Evolutionary conservation across 2,113 vertebrate species (phyloP), one percentile per base, ranked within the genome.

Genomic region (Acinonyx jubatus): DNA sequence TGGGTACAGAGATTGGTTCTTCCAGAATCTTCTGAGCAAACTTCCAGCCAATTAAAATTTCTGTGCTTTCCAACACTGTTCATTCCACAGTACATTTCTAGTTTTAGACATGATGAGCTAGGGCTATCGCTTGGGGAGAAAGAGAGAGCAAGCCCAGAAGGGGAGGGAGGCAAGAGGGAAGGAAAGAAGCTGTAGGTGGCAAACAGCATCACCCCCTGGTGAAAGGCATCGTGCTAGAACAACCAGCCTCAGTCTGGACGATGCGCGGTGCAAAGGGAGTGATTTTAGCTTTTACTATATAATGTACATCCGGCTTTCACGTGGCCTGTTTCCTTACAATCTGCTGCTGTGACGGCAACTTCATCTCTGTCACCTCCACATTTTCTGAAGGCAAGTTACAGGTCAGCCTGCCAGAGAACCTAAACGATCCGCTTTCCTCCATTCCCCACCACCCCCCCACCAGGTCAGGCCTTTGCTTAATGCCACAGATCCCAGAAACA

Each of bases 381-480:
- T n/a, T 74, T 78, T 79, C 89, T 33, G 66, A 95, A 94, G 73
- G 74, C 33, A 73, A 94, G 57, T 79, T 25, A 33, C 25, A 57
- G 55, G 31, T 76, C 73, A 29, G 3, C 21, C 66, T 36, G 19
- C n/a, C 63, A 94, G 65, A 8, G 71, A 78, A 45, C 7, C 65
- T 91, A 57, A 74, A 27, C 5, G 61, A 41, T 23, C 14, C 8
- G 16, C 19, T 69, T 89, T 80, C 68, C 71, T 91, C 57, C 36
- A 36, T 31, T 50, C 65, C 38, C 92, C 33, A 5, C 4, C 36
- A 25, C 31, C 7, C 36, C 31, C 31, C 10, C 13, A 38, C 7
- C 21, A 11, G 48, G 57, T 66, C 19, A 1, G 23, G 5, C 5
- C 41, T 92, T 10, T 65, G 73, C 61, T n/a, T 76, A 66, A 63